Conservation (phyloP, 2,888 invertebrate species). For the Capitulum mitella region DNA sequence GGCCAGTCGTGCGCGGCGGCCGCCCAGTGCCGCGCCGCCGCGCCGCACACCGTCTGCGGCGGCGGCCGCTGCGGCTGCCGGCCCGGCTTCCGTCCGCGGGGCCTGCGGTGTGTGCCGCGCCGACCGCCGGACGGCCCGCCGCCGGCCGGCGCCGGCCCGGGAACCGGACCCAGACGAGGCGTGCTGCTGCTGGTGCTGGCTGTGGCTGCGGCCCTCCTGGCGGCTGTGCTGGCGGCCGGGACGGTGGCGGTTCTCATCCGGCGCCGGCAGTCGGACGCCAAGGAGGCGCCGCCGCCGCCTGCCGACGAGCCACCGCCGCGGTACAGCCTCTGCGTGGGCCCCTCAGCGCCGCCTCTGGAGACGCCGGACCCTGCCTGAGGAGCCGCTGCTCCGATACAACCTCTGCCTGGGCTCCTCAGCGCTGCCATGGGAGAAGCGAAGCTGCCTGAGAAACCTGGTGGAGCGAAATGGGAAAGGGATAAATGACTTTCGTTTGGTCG, state of each 20-base stretch:
- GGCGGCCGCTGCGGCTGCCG: neutral
- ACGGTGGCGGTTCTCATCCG: neutral
- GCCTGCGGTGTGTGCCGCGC: neutral
- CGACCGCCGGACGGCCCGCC: no score
- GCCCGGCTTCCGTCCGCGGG: neutral
- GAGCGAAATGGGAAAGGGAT: no score
- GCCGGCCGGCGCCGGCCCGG: no score
- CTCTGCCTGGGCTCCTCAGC: no score
- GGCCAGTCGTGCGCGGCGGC: neutral
- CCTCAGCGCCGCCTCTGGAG: neutral
- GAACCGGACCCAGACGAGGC: neutral
- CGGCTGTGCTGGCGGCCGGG: neutral
- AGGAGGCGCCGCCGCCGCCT: neutral
- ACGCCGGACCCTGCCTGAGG: neutral
- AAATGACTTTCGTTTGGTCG: no score
- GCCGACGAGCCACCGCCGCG: neutral
- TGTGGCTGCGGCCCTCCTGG: neutral
- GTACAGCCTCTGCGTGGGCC: neutral
- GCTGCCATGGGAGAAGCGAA: no score
- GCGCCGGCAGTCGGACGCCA: neutral
- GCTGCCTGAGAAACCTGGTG: no score
- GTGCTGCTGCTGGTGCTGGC: neutral
- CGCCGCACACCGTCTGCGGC: neutral
- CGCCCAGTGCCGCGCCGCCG: neutral
- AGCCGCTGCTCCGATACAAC: no score